phyloP scores from a whole-genome alignment of 2,113 vertebrate species.

The Ranitomeya imitator region DNA sequence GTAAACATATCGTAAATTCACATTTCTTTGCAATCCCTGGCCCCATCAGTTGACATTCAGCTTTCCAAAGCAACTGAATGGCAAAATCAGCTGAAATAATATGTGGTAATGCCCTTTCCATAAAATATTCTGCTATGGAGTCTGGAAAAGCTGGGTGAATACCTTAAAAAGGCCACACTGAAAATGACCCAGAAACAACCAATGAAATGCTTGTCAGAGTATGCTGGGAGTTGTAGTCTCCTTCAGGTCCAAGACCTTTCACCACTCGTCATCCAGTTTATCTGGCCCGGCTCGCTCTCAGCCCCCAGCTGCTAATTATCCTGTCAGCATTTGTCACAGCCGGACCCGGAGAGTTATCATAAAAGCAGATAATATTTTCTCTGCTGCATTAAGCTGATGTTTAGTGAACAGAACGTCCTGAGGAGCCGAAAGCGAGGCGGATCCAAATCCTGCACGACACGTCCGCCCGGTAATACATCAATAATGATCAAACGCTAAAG shows the following conservation, averaged over 20 bases:
- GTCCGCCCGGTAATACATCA: neutral
- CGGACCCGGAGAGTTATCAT: neutral
- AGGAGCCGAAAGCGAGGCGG: neutral
- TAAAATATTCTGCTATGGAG: no score
- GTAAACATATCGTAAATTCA: no score
- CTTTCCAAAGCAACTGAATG: no score
- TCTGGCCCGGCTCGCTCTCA: neutral
- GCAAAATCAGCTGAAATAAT: no score
- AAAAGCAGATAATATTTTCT: neutral
- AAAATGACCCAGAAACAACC: neutral
- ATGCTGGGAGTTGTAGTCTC: neutral
- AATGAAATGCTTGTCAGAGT: neutral
- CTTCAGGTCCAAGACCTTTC: no score
- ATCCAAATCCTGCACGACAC: neutral
- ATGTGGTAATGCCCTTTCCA: no score
- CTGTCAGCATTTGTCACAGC: neutral
- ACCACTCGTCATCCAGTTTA: neutral
- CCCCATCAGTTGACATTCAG: no score
- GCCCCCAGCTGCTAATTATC: neutral
- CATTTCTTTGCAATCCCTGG: no score
- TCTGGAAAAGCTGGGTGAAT: no score
- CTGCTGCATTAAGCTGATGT: neutral
- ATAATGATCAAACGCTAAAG: neutral
- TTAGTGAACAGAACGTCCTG: neutral
- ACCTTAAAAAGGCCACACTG: neutral